Conservation (phyloP, 2,113 vertebrate genomes). For the Saccopteryx bilineata region DNA sequence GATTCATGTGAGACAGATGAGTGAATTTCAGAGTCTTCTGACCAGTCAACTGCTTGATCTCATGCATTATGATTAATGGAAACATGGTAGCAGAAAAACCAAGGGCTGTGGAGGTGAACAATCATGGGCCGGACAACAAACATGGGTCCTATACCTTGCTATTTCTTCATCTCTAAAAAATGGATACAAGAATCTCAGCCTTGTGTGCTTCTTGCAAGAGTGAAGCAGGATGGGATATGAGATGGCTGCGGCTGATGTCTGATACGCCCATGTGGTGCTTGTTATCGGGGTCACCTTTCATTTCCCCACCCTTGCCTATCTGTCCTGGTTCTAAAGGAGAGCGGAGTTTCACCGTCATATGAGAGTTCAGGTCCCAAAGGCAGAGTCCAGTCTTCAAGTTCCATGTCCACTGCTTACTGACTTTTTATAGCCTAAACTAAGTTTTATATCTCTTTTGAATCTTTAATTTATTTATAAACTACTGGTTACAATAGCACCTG, state of each 20-base stretch:
- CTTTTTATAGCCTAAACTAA: background rate
- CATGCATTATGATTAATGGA: background rate
- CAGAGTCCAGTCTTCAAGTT: background rate
- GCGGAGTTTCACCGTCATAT: background rate
- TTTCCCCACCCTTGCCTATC: background rate
- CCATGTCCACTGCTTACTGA: background rate
- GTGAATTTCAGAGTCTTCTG: background rate
- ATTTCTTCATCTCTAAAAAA: background rate
- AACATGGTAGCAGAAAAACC: background rate
- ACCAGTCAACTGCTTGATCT: background rate
- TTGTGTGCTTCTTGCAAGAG: background rate
- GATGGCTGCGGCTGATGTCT: background rate
- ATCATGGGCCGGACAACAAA: background rate
- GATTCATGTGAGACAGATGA: background rate
- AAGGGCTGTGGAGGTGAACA: background rate
- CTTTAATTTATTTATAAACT: slow-evolving; percentile 11
- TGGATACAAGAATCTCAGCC: background rate
- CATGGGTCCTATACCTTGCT: background rate
- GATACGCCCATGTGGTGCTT: background rate
- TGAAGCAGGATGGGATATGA: background rate
- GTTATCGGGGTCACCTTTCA: background rate
- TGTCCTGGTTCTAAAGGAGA: background rate
- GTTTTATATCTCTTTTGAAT: background rate
- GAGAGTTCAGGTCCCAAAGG: background rate
- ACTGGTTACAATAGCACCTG: background rate